Evolutionary conservation across 2,797 vertebrate species (phyloP).

Genomic region (Rhyacichthys aspro): DNA sequence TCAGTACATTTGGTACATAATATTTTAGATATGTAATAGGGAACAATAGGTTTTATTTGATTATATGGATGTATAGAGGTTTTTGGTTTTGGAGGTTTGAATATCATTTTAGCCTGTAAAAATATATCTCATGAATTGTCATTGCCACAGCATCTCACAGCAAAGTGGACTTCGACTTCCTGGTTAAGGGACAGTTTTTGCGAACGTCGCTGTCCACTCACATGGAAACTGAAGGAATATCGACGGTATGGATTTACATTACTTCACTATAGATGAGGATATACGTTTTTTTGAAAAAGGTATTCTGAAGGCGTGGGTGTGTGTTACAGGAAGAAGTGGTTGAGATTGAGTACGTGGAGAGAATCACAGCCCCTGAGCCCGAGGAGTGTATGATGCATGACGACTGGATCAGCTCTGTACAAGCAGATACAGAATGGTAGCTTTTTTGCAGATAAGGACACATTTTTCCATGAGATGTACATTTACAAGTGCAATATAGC

Average conservation of each 20-base stretch:
- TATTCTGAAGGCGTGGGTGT: background rate
- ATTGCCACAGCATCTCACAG: slow-evolving; percentile 84
- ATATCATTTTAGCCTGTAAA: too few relatives aligned
- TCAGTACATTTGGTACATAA: too few relatives aligned
- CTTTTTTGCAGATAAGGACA: too few relatives aligned
- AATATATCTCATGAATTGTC: background rate
- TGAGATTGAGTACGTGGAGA: slow-evolving; percentile 94
- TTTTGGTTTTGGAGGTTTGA: too few relatives aligned
- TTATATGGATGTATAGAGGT: too few relatives aligned
- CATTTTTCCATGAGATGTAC: too few relatives aligned
- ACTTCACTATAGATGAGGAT: background rate
- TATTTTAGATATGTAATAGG: too few relatives aligned
- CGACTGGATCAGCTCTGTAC: slow-evolving; percentile 95
- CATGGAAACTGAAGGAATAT: slow-evolving; percentile 92
- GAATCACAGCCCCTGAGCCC: slow-evolving; percentile 91
- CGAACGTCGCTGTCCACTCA: slow-evolving; percentile 85
- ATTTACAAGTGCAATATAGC: background rate
- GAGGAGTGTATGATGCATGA: slow-evolving; percentile 97
- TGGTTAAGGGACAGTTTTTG: slow-evolving; percentile 93
- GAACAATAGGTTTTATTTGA: too few relatives aligned
- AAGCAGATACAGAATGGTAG: slow-evolving; percentile 91
- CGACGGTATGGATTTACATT: slow-evolving; percentile 80
- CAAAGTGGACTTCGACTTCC: slow-evolving; percentile 96
- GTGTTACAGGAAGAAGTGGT: slow-evolving; percentile 93
- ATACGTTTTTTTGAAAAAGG: background rate